Conservation (phyloP, 2,113 vertebrate genomes). For the Egretta garzetta region DNA sequence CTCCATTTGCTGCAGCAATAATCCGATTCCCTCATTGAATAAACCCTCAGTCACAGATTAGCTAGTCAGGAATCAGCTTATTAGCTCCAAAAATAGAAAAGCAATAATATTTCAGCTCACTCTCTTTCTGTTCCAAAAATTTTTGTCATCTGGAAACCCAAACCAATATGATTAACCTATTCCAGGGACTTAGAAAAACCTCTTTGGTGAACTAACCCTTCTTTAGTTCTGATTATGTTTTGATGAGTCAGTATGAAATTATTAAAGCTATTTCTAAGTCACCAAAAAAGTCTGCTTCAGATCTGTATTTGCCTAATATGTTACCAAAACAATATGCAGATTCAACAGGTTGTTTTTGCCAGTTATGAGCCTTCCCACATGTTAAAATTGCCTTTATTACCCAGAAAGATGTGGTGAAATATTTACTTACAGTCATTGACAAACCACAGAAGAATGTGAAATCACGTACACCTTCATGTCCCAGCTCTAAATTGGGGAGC, state of each 20-base stretch:
- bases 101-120: not conserved
- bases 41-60: conserved; percentile 27
- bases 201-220: not conserved
- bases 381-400: not conserved
- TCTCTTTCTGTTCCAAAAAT: not conserved
- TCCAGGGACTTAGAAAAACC: not conserved
- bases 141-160: not conserved
- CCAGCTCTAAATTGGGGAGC: accelerated
- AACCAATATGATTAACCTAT: accelerated
- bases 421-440: not conserved
- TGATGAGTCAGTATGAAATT: not conserved
- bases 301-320: not conserved
- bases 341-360: not conserved
- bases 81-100: not conserved
- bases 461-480: not conserved
- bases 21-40: not conserved
- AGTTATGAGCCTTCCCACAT: not conserved
- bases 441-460: not conserved
- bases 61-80: not conserved
- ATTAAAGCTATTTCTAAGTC: not conserved
- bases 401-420: not conserved
- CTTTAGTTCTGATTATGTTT: not conserved
- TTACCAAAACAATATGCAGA: not conserved
- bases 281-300: not conserved
- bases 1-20: not conserved